These are phyloP conservation scores for Anser brachyrhynchus DNA, from an alignment of 2,113 vertebrate genomes.

Conservation along the genomic window DNA sequence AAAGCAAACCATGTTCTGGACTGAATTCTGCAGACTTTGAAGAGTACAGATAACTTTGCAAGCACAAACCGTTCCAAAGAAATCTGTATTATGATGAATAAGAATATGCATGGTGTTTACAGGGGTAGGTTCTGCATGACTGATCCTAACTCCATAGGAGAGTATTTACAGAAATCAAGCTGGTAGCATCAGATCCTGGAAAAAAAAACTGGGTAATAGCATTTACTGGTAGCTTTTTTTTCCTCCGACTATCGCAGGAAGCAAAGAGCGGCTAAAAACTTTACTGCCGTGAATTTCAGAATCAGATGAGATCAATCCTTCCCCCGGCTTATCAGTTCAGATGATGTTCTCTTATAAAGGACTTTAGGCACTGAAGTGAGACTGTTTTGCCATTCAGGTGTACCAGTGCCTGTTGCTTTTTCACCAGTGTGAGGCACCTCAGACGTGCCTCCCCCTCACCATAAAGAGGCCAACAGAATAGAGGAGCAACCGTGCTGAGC, in stretches of 20 bases:
- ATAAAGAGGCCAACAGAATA: neutral
- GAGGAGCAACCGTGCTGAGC: neutral
- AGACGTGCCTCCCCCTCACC: neutral
- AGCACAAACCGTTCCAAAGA: neutral
- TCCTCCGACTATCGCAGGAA: neutral
- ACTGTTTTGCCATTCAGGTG: neutral
- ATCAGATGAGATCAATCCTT: neutral
- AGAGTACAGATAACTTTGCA: neutral
- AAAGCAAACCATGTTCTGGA: neutral
- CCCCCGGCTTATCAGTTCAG: neutral
- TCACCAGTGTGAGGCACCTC: neutral
- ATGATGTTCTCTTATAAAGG: neutral
- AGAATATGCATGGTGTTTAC: neutral
- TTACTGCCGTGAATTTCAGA: neutral
- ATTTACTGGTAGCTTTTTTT: neutral
- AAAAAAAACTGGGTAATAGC: neutral
- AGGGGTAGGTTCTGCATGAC: neutral
- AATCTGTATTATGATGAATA: neutral
- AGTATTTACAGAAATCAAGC: neutral
- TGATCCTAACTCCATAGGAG: neutral
- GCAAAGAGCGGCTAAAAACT: neutral
- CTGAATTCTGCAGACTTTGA: neutral
- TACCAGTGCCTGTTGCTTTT: neutral
- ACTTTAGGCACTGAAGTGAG: neutral
- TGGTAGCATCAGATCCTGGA: neutral